phyloP scores from a whole-genome alignment of 2,888 invertebrate genomes.

The Chymomyza caudatula region DNA sequence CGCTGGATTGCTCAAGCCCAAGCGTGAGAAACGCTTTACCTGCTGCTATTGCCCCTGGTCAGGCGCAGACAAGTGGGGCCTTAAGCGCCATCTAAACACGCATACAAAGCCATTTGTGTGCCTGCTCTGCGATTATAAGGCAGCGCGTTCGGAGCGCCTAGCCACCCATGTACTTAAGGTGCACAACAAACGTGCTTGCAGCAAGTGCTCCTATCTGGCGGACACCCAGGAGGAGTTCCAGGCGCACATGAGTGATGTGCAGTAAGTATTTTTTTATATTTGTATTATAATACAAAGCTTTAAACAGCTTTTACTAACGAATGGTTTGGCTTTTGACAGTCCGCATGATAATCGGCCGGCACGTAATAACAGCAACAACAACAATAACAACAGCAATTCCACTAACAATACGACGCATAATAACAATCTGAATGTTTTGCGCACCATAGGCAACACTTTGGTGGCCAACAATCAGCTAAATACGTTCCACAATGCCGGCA shows the following conservation, averaged over 20 bases:
- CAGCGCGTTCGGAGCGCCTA: constrained; percentile 92
- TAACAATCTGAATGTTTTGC: constrained; percentile 76
- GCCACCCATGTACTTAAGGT: constrained; percentile 94
- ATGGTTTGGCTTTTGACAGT: constrained; percentile 53
- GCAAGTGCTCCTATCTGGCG: constrained; percentile 91
- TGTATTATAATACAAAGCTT: too few species aligned
- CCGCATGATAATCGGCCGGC: constrained; percentile 76
- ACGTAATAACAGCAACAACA: constrained; percentile 63
- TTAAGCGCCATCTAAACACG: constrained; percentile 94
- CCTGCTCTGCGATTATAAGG: constrained; percentile 94
- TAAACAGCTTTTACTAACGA: background rate
- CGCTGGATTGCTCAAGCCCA: constrained; percentile 75
- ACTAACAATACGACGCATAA: constrained; percentile 52
- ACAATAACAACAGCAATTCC: constrained; percentile 48
- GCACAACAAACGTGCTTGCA: constrained; percentile 93
- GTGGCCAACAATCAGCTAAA: constrained; percentile 78
- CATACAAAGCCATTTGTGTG: constrained; percentile 95
- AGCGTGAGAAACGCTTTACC: constrained; percentile 86
- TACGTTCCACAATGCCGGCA: constrained; percentile 77
- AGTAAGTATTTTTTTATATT: constrained; percentile 80
- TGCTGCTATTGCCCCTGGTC: constrained; percentile 96
- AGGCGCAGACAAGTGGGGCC: constrained; percentile 95
- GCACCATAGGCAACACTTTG: constrained; percentile 78
- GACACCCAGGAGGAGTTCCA: constrained; percentile 90
- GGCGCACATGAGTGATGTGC: constrained; percentile 87